phyloP scores from a whole-genome alignment of 2,888 invertebrate genomes.

The Ecliptopera silaceata region DNA sequence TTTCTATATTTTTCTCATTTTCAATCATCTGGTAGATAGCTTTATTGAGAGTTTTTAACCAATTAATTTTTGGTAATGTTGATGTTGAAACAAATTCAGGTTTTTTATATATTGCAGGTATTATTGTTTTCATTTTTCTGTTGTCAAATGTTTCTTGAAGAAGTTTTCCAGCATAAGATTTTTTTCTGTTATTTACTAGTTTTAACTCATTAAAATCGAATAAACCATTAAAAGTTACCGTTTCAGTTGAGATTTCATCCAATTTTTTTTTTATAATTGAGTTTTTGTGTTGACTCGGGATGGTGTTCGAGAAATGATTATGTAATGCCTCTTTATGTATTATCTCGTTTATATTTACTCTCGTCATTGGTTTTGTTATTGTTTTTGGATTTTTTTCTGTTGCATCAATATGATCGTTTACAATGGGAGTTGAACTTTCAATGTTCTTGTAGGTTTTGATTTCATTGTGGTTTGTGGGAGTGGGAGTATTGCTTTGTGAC shows the following conservation, averaged over 20 bases:
- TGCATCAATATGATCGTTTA: background rate
- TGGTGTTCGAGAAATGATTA: slow-evolving; percentile 13
- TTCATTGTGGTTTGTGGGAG: background rate
- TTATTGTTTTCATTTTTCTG: background rate
- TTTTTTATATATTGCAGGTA: background rate
- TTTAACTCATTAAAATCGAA: slow-evolving; percentile 33
- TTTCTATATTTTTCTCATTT: slow-evolving; percentile 27
- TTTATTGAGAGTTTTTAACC: slow-evolving; percentile 3
- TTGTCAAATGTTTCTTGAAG: background rate
- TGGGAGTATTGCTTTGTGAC: background rate
- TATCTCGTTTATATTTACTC: slow-evolving; percentile 8
- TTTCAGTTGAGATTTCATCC: slow-evolving; percentile 35
- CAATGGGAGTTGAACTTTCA: background rate
- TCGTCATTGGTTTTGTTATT: slow-evolving; percentile 1
- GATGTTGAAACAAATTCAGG: background rate
- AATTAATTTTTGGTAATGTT: background rate
- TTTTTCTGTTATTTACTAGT: slow-evolving; percentile 39
- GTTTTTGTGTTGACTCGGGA: background rate
- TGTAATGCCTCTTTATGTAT: slow-evolving; percentile 6
- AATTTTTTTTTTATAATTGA: slow-evolving; percentile 37
- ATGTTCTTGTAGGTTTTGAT: background rate
- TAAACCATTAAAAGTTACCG: slow-evolving; percentile 19
- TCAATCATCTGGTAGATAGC: slow-evolving; percentile 16
- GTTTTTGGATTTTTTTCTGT: background rate
- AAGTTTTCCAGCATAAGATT: slow-evolving; percentile 2